Evolutionary conservation across 2,888 invertebrate species (phyloP).

Genomic region (Tolmerus cingulatus): DNA sequence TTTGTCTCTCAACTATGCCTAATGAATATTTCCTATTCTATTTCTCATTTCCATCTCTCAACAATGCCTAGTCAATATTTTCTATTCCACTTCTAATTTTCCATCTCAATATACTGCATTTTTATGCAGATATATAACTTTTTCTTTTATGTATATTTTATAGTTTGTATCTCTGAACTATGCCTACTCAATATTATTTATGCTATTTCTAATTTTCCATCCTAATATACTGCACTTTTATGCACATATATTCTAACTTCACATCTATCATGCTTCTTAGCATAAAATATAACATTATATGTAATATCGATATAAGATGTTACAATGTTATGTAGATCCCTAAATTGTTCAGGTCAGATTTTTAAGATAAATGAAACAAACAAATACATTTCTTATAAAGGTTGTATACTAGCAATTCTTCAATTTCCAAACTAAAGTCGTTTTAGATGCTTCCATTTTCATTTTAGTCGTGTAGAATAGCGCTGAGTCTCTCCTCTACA

Average conservation of each 20-base stretch:
- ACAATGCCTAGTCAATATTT: too few species aligned
- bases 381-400: neutral
- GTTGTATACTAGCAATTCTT: neutral
- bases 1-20: too few species aligned
- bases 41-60: too few species aligned
- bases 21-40: too few species aligned
- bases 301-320: neutral
- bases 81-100: too few species aligned
- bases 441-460: neutral
- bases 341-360: neutral
- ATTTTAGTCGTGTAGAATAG: conserved; percentile 58
- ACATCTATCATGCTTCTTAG: neutral
- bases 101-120: too few species aligned
- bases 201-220: too few species aligned
- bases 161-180: too few species aligned
- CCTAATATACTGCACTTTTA: too few species aligned
- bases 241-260: neutral
- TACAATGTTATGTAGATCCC: neutral
- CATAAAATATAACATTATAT: neutral
- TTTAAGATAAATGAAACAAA: neutral
- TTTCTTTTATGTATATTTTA: too few species aligned
- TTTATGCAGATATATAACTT: neutral
- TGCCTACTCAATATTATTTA: too few species aligned
- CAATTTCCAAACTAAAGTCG: neutral
- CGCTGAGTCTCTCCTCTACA: conserved; percentile 84